Evolutionary conservation across 2,888 invertebrate genomes (phyloP).

Genomic region (Phortica magna): DNA sequence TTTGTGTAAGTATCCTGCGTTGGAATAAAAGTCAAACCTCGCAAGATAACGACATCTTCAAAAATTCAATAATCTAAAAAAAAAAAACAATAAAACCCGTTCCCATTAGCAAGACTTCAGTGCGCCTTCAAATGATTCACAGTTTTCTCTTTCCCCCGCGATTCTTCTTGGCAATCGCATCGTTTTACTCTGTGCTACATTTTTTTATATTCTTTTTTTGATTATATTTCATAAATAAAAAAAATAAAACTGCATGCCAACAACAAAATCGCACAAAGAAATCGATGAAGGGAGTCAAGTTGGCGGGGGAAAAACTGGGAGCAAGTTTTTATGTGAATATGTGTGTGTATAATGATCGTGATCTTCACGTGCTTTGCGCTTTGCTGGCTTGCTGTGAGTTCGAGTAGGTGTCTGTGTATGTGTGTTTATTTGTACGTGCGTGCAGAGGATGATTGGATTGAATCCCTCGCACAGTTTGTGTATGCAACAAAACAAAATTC

Average conservation of each 20-base stretch:
- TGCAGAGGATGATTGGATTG: conserved; percentile 27
- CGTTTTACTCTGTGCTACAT: background rate
- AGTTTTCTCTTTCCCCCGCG: no score
- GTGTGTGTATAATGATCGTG: conserved; percentile 14
- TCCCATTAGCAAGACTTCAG: background rate
- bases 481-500: background rate
- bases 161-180: no score
- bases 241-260: conserved; percentile 19
- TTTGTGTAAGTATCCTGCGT: background rate
- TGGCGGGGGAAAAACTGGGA: background rate
- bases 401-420: background rate
- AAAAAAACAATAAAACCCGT: background rate
- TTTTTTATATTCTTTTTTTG: background rate
- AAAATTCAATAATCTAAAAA: conserved; percentile 7
- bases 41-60: background rate
- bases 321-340: conserved; percentile 2
- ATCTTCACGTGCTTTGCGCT: conserved; percentile 1
- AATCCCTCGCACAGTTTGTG: conserved; percentile 21
- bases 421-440: background rate
- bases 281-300: background rate
- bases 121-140: background rate
- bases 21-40: background rate
- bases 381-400: background rate
- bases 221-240: background rate
- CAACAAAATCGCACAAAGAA: background rate